These are phyloP conservation scores for Clunio marinus DNA, from an alignment of 2,888 invertebrate genomes.

Conservation along the genomic window DNA sequence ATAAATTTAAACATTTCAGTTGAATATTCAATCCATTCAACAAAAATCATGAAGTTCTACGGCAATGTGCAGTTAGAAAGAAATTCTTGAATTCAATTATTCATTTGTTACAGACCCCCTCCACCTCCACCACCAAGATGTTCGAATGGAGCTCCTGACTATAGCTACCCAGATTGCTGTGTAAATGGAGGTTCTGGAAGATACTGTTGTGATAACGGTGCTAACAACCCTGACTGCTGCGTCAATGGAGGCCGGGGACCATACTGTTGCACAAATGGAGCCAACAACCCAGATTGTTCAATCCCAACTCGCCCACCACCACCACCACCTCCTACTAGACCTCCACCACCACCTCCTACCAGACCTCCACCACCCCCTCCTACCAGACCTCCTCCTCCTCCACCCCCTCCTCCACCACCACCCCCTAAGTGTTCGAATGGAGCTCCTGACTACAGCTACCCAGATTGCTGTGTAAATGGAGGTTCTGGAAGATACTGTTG, in stretches of 20 bases:
- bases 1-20: too few relatives aligned
- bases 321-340: not conserved
- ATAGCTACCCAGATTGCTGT: not conserved
- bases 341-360: not conserved
- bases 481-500: conserved; percentile 14
- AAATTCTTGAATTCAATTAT: too few relatives aligned
- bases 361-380: not conserved
- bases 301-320: not conserved
- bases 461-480: conserved; percentile 6
- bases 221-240: not conserved
- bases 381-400: not conserved
- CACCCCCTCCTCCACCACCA: not conserved
- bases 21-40: too few relatives aligned
- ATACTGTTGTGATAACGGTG: conserved; percentile 12
- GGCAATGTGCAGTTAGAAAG: too few relatives aligned
- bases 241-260: not conserved
- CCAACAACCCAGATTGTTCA: conserved; percentile 1
- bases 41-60: too few relatives aligned
- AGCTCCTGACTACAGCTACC: not conserved
- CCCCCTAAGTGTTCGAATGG: not conserved
- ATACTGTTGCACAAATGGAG: conserved; percentile 21
- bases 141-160: not conserved
- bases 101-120: too few relatives aligned
- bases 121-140: not conserved
- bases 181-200: not conserved